Conservation (phyloP, 2,113 vertebrate species). For the Corapipo altera region DNA sequence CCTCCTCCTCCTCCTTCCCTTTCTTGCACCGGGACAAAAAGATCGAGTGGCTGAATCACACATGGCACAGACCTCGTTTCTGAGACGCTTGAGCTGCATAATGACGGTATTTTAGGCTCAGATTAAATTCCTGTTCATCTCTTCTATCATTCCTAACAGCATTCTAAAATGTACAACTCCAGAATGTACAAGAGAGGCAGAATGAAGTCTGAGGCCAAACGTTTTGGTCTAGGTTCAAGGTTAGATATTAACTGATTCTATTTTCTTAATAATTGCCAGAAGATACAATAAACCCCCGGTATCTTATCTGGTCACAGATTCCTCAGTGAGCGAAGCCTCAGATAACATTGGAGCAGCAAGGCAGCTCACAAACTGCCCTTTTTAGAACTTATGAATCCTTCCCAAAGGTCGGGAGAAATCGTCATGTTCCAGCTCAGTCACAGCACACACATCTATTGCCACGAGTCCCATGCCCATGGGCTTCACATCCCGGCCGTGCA, state of each 20-base stretch:
- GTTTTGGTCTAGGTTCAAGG: slow-evolving; percentile 7
- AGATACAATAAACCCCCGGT: slow-evolving; percentile 26
- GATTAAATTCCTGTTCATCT: not conserved
- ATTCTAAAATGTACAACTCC: not conserved
- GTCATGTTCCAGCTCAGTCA: fast-evolving
- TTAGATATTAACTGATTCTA: slow-evolving; percentile 69
- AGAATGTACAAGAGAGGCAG: not conserved
- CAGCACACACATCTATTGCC: fast-evolving
- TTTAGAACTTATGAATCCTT: not conserved
- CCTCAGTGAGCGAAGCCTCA: slow-evolving; percentile 11
- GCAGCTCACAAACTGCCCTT: not conserved
- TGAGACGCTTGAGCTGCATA: not conserved
- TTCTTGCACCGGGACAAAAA: not conserved
- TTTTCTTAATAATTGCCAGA: slow-evolving; percentile 68
- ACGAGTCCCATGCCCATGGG: fast-evolving
- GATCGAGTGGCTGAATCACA: not conserved
- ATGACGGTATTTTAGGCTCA: not conserved
- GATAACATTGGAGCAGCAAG: slow-evolving; percentile 46
- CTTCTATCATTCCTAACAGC: not conserved
- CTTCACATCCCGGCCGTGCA: fast-evolving
- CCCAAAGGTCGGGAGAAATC: not conserved
- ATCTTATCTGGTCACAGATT: slow-evolving; percentile 66
- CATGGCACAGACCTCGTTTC: not conserved
- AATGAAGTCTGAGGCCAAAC: not conserved
- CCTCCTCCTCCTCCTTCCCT: not conserved